Conservation (phyloP, 2,113 vertebrate species). For the Phalacrocorax carbo region DNA sequence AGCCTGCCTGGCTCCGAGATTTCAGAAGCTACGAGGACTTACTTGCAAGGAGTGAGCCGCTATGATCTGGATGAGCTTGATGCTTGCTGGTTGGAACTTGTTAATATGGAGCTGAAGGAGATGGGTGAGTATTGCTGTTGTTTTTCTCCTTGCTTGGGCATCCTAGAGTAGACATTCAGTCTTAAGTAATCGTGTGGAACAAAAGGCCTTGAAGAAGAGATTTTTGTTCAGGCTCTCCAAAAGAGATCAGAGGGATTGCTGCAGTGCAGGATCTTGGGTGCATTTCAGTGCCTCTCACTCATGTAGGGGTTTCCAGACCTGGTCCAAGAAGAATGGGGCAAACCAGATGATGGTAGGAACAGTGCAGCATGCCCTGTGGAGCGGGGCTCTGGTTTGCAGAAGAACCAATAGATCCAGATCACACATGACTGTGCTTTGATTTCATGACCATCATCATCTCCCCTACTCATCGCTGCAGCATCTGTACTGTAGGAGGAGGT, state of each 20-base stretch:
- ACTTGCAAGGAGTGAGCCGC: slow-evolving; percentile 80
- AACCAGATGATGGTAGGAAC: neutral
- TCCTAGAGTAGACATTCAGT: neutral
- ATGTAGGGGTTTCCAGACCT: neutral
- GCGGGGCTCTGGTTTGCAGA: neutral
- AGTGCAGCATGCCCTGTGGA: neutral
- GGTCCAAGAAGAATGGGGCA: neutral
- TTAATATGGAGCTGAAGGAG: slow-evolving; percentile 91
- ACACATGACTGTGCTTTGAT: neutral
- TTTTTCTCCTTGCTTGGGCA: neutral
- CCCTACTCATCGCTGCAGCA: neutral
- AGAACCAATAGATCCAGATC: neutral
- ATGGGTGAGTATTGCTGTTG: slow-evolving; percentile 80
- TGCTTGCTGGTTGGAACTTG: slow-evolving; percentile 90
- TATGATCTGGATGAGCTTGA: slow-evolving; percentile 97
- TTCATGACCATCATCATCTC: neutral
- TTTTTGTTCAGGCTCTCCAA: neutral
- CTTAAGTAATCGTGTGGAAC: neutral
- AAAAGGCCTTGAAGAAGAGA: neutral
- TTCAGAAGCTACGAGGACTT: slow-evolving; percentile 73
- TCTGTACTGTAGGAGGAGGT: neutral
- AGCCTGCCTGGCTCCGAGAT: slow-evolving; percentile 54
- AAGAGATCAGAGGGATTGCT: neutral
- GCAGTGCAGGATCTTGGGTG: neutral
- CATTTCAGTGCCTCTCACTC: neutral